phyloP scores from a whole-genome alignment of 2,113 vertebrate genomes.

The Kryptolebias marmoratus region DNA sequence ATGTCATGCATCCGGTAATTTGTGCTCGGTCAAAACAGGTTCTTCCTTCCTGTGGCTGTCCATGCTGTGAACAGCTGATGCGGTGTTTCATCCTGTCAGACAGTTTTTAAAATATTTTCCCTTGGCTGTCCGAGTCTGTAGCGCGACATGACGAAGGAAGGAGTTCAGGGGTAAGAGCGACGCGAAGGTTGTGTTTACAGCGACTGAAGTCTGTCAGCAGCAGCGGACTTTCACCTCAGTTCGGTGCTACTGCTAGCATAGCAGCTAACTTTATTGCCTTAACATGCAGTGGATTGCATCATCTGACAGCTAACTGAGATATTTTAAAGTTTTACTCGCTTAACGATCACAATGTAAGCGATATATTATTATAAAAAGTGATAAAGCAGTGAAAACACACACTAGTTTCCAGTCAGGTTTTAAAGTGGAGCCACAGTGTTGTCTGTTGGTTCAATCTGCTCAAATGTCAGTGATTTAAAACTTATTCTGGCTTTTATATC shows the following conservation, averaged over 20 bases:
- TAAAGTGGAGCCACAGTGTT: too few species aligned
- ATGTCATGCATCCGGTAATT: neutral
- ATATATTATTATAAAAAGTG: neutral
- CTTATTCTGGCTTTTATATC: too few species aligned
- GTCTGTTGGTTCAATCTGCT: too few species aligned
- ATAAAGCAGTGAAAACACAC: neutral
- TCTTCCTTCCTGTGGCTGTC: constrained; percentile 50
- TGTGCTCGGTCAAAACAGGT: constrained; percentile 60
- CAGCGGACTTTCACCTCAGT: neutral
- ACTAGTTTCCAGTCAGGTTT: neutral
- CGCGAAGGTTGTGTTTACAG: neutral
- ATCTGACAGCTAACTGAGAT: constrained; percentile 33
- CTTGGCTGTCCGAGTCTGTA: constrained; percentile 9
- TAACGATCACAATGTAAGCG: neutral
- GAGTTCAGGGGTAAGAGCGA: constrained; percentile 73
- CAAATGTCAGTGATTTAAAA: too few species aligned
- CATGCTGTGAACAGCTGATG: constrained; percentile 70
- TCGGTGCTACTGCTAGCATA: neutral
- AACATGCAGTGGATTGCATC: constrained; percentile 67
- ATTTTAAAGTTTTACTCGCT: neutral
- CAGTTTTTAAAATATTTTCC: constrained; percentile 18
- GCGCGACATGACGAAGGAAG: constrained; percentile 79
- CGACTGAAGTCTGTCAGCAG: neutral
- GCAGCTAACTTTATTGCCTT: constrained; percentile 41
- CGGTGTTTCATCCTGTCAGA: constrained; percentile 11